Base-by-base conservation (phyloP, 2,888 invertebrate species). In the Andrena haemorrhoa region DNA sequence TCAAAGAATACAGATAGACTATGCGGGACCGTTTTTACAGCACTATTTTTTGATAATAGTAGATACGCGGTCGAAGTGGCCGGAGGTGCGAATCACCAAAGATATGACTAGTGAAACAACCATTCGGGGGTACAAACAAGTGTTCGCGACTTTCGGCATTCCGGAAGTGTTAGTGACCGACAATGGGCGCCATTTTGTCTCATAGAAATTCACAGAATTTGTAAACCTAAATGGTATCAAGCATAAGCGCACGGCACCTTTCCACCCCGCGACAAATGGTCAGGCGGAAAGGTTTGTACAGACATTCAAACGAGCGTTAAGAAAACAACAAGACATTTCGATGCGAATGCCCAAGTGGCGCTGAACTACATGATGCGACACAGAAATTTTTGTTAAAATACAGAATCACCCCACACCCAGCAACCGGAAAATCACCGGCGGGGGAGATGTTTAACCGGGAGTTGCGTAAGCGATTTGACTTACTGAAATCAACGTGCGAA, bases 231-330 rank as follows among this genome's bases (percentile, higher is more conserved):
- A 49, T n/a, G 47, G 64, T 12, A 64, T 64, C 4, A 26, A 8
- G 2, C 47, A 47, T 5, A 23, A 29, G 20, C 12, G 16, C 6
- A 41, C 47, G 0, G 64, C 64, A 16, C 64, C 47, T 5, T 64
- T 26, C 7, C 23, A 64, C 47, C 64, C 64, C 12, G 26, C 64
- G 2, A 64, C 64, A 0, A 64, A 64, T 3, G 64, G 29, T 2
- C 64, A 64, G 16, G 64, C 64, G 0, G 63, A 60, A 31, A 23
- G 33, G 12, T 60, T 60, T 31, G 26, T 60, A 31, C 60, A 60
- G 8, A 60, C 31, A 2, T 60, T 33, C 10, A 60, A 60, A n/a
- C 6, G 2, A 31, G 33, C 61, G 20, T 16, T 41, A n/a, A 64
- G 41, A 2, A 64, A 64, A 64, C 16, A 16, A 49, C n/a, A n/a